Percentiles rank a stretch among this genome's conserved stretches.
Conservation (phyloP, 2,113 vertebrate genomes). For the Patagioenas fasciata region DNA sequence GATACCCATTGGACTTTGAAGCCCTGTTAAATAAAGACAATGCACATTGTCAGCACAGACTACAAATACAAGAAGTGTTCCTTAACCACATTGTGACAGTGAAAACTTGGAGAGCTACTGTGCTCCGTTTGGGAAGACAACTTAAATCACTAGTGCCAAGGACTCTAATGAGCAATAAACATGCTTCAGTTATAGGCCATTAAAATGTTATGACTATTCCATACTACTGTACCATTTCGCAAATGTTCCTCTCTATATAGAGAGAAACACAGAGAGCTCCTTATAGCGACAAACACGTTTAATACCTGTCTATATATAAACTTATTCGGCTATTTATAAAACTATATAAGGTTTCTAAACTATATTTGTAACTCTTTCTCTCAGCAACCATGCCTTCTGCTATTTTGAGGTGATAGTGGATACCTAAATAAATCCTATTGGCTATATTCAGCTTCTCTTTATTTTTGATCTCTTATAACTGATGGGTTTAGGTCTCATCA, state of each 20-base stretch:
- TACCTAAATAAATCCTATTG: conserved; percentile 48
- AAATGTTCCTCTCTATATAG: neutral
- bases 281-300: neutral
- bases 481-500: neutral
- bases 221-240: neutral
- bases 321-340: conserved; percentile 56
- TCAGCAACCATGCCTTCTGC: conserved; percentile 48
- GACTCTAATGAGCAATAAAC: neutral
- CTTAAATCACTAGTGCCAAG: neutral
- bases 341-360: conserved; percentile 56
- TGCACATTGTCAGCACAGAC: neutral
- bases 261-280: neutral
- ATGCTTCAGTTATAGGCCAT: neutral
- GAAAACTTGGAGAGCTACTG: neutral
- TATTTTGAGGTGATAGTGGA: conserved; percentile 63
- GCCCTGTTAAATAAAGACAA: neutral
- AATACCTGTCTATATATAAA: conserved; percentile 3
- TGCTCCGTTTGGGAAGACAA: neutral
- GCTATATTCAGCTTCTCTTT: conserved; percentile 48
- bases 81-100: neutral
- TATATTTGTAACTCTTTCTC: conserved; percentile 64
- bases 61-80: neutral
- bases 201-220: neutral
- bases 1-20: neutral
- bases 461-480: conserved; percentile 36